These are phyloP conservation scores for Tiliacea citrago DNA, from an alignment of 2,888 invertebrate species.

Conservation along the genomic window DNA sequence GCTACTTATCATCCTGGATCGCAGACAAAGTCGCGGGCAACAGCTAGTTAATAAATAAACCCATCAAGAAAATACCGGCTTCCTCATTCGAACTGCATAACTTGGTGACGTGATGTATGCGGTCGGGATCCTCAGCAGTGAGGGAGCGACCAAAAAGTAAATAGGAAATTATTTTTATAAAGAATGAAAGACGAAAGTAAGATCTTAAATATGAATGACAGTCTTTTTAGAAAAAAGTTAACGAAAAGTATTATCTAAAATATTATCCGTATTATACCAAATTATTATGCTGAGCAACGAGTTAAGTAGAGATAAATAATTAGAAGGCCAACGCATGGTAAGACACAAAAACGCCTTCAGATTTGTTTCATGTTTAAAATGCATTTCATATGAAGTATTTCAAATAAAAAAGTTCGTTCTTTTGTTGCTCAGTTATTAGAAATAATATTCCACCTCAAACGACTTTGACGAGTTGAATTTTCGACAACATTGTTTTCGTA, in stretches of 20 bases:
- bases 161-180: neutral
- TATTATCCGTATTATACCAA: neutral
- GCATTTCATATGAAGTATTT: neutral
- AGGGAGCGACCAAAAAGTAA: neutral
- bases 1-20: no score
- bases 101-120: neutral
- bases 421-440: neutral
- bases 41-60: no score
- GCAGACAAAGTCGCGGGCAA: no score
- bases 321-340: neutral
- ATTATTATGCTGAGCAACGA: neutral
- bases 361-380: neutral
- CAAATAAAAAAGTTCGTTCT: neutral
- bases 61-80: neutral
- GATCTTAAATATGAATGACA: neutral
- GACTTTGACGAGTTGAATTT: neutral
- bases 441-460: neutral
- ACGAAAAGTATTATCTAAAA: neutral
- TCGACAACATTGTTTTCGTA: no score
- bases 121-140: neutral
- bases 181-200: neutral
- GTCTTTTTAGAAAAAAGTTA: neutral
- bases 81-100: neutral
- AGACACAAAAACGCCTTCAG: neutral
- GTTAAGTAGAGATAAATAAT: neutral